phyloP scores from a whole-genome alignment of 2,113 vertebrate species.

The Mus spicilegus region DNA sequence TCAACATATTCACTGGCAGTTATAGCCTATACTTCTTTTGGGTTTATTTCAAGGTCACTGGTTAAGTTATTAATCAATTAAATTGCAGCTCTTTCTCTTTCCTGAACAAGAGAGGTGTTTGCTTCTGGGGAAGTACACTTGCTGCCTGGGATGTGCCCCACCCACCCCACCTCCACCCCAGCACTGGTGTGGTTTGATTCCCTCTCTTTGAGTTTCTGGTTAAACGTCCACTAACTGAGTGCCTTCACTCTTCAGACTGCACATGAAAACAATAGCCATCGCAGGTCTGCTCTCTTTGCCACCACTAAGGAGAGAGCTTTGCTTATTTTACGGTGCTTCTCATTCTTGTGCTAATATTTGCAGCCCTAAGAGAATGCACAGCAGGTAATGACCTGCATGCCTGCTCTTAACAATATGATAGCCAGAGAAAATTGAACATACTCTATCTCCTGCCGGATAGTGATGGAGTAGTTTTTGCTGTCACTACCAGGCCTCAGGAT shows the following conservation, averaged over 20 bases:
- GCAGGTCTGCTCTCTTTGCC: not conserved
- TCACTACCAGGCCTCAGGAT: conserved; percentile 85
- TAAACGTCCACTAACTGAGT: conserved; percentile 24
- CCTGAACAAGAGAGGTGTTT: conserved; percentile 4
- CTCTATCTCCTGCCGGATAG: conserved; percentile 71
- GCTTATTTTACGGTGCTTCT: not conserved
- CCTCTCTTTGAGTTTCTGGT: not conserved
- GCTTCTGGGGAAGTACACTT: not conserved
- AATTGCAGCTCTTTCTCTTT: conserved; percentile 5
- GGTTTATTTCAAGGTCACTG: conserved; percentile 13
- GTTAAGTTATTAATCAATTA: conserved; percentile 27
- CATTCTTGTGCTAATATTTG: conserved; percentile 33
- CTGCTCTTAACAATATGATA: not conserved
- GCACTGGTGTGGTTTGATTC: not conserved
- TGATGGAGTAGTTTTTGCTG: conserved; percentile 83
- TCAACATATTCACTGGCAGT: not conserved
- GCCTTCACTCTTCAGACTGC: not conserved
- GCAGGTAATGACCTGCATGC: not conserved
- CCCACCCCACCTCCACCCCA: not conserved
- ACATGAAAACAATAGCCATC: not conserved
- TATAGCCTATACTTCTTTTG: conserved; percentile 24
- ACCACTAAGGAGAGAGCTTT: not conserved
- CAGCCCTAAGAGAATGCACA: not conserved
- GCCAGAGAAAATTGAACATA: conserved; percentile 71
- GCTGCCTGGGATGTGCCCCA: not conserved